Evolutionary conservation across 2,888 invertebrate genomes (phyloP), one percentile per base, ranked within the genome.

Genomic region (Glyphotaelius pellucidus): DNA sequence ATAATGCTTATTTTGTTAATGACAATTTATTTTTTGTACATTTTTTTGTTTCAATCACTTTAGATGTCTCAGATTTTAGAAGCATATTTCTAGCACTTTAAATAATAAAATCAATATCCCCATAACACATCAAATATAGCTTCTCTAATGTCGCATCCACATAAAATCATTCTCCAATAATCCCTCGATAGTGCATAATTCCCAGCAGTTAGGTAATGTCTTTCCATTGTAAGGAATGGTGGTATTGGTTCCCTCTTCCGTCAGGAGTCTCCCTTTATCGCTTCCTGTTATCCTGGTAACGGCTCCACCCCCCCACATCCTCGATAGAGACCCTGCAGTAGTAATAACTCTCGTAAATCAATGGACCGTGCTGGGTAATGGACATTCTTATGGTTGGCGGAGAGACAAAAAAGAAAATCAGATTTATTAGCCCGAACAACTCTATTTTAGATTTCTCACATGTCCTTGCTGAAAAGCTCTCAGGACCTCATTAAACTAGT

Each of bases 281-380:
- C 96, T 96, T 96, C 96, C 96, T 96, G 96, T 94, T 94, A 94
- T 94, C 94, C 95, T 95, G 94, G 95, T 91, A 93, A 90, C 93
- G 85, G 88, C 91, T 93, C 93, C 91, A 90, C 91, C 89, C 91
- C 92, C 67, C 67, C 9, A 67, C 67, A 67, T 67, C 67, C 93
- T 91, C 93, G 92, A 93, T 92, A 92, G 92, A 93, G 93, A 92
- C 92, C 89, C 93, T 93, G 93, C 93, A 90, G 89, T 92, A 90
- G 93, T 93, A 93, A 93, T 93, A 93, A 92, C 93, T 93, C 93
- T 93, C 93, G 93, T 93, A 93, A 93, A 93, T 93, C 93, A 93
- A 93, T 93, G 93, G 93, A 92, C 93, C 93, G 92, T 93, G 92
- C 91, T 90, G 91, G 91, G 91, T 93, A 93, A 93, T 93, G 93